phyloP scores from a whole-genome alignment of 2,113 vertebrate genomes.

The Peromyscus polionotus region DNA sequence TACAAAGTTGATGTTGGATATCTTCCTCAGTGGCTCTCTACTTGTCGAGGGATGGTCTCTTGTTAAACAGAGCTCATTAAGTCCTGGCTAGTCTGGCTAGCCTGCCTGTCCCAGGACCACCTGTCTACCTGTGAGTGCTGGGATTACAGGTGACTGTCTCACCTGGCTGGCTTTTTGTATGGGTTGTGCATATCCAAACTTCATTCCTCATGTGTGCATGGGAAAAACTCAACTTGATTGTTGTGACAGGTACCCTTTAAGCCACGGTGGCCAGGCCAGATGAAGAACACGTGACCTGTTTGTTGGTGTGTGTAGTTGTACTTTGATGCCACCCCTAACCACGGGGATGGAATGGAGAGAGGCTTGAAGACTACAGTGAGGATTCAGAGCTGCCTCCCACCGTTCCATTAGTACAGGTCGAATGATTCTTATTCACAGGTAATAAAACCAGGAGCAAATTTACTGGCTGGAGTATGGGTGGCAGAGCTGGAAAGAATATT shows the following conservation, averaged over 20 bases:
- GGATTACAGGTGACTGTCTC: neutral
- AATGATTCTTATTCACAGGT: neutral
- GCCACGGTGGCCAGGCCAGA: neutral
- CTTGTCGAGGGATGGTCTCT: neutral
- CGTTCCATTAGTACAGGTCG: neutral
- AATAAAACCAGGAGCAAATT: neutral
- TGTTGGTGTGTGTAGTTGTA: neutral
- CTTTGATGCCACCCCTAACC: neutral
- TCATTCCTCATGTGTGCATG: neutral
- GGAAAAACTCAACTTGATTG: neutral
- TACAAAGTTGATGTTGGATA: neutral
- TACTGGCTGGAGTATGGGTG: neutral
- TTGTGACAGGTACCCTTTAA: neutral
- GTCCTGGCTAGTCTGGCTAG: neutral
- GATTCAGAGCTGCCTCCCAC: neutral
- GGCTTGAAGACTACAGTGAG: neutral
- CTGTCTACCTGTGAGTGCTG: neutral
- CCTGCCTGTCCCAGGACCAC: neutral
- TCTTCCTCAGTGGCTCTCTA: neutral
- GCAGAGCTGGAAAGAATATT: neutral
- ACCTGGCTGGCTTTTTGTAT: neutral
- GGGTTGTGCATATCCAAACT: neutral
- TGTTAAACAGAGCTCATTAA: neutral
- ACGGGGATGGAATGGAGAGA: neutral
- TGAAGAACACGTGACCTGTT: neutral